Percentiles rank a stretch among this genome's conserved stretches.
These are phyloP conservation scores for Zosterops pallidus DNA, from an alignment of 2,113 vertebrate genomes.

Conservation along the genomic window DNA sequence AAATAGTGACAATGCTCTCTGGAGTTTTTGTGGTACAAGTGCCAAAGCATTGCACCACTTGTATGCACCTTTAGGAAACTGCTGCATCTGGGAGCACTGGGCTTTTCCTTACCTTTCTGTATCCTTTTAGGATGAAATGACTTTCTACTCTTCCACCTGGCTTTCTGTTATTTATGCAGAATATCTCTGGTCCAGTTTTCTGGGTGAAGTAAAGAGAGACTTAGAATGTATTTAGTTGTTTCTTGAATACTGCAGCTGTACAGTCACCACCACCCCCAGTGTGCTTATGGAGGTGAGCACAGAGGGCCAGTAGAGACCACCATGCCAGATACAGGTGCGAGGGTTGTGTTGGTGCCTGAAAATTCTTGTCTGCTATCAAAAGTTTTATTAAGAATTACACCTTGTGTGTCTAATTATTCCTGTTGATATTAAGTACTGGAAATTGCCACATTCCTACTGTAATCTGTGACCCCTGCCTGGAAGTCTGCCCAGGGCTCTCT, in stretches of 20 bases:
- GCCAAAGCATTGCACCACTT: rapidly evolving
- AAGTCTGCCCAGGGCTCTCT: neutral
- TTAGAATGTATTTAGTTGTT: neutral
- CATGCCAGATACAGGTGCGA: rapidly evolving
- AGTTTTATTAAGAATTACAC: neutral
- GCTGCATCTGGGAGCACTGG: neutral
- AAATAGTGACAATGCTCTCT: neutral
- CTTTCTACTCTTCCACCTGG: neutral
- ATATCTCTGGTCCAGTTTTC: neutral
- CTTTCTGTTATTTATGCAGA: neutral
- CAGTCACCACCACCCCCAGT: rapidly evolving
- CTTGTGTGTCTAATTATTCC: neutral
- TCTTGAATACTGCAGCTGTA: rapidly evolving
- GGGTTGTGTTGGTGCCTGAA: neutral
- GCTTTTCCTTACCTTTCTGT: neutral
- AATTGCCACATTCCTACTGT: rapidly evolving
- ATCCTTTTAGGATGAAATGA: neutral
- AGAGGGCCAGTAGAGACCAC: neutral
- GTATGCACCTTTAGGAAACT: neutral
- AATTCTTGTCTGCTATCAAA: neutral
- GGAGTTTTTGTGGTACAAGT: neutral
- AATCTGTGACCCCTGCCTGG: neutral
- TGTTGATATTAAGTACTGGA: neutral
- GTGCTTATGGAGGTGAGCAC: neutral
- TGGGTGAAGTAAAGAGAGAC: neutral